Percentiles rank a stretch among this genome's conserved stretches.
phyloP scores from a whole-genome alignment of 1,140 invertebrate genomes.

The Conus betulinus region DNA sequence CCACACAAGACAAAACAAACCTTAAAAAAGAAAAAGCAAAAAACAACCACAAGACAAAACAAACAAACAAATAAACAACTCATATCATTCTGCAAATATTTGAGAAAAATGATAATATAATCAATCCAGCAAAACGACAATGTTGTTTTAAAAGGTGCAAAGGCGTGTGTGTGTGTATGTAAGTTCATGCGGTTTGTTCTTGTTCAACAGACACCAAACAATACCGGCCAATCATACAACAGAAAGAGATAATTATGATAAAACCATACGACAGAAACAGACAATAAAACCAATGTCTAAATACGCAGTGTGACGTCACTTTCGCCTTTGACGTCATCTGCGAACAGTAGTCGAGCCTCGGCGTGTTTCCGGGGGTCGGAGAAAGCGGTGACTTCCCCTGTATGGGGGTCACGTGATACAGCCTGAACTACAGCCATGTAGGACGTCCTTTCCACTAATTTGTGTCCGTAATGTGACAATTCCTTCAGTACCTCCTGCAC shows the following conservation, averaged over 20 bases:
- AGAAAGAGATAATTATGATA: background rate
- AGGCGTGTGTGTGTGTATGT: too few species aligned
- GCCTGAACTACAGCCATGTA: constrained; percentile 54
- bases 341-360: constrained; percentile 40
- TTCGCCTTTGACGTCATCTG: constrained; percentile 11
- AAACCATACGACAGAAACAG: background rate
- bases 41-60: too few species aligned
- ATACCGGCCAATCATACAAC: background rate
- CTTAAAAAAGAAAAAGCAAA: too few species aligned
- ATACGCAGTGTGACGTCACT: background rate
- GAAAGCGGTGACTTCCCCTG: constrained; percentile 49
- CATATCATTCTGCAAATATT: too few species aligned
- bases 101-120: too few species aligned
- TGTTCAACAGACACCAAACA: background rate
- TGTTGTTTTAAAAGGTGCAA: too few species aligned
- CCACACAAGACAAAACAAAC: too few species aligned
- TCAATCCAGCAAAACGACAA: too few species aligned
- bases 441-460: constrained; percentile 9
- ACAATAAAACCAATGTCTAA: background rate
- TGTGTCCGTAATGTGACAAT: constrained; percentile 48
- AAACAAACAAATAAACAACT: too few species aligned
- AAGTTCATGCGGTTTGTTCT: too few species aligned
- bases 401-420: constrained; percentile 40
- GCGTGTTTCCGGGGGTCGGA: constrained; percentile 54
- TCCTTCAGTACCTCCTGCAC: constrained; percentile 41